phyloP scores from a whole-genome alignment of 2,797 vertebrate species.

The Bufotes viridis region DNA sequence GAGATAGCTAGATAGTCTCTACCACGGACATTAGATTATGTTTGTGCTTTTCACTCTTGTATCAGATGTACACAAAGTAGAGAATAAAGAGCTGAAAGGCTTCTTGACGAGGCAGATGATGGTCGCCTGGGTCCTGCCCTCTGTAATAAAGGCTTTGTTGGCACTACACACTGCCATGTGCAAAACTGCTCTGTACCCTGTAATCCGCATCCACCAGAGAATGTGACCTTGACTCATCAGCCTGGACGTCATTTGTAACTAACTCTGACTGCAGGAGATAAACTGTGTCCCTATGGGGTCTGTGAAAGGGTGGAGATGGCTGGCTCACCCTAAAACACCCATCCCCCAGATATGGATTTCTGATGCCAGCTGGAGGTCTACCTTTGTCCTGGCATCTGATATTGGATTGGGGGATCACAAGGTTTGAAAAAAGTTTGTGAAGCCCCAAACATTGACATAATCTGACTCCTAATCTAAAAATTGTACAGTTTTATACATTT shows the following conservation, averaged over 20 bases:
- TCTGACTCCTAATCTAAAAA: no score
- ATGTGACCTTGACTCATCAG: not conserved
- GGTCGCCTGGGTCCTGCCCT: not conserved
- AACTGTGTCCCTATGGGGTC: not conserved
- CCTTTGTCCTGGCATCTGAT: no score
- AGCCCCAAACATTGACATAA: no score
- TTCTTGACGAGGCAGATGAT: not conserved
- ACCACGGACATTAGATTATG: not conserved
- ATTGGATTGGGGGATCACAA: no score
- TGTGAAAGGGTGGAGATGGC: not conserved
- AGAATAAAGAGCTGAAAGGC: slow-evolving; percentile 8
- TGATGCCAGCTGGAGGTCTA: no score
- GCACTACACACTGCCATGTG: not conserved
- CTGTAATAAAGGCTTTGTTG: slow-evolving; percentile 9
- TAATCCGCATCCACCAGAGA: not conserved
- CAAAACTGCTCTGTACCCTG: not conserved
- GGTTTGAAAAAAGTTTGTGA: no score
- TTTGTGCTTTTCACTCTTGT: not conserved
- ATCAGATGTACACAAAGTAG: not conserved
- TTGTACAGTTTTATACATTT: no score
- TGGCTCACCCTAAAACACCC: no score
- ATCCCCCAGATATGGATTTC: no score
- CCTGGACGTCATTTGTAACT: not conserved
- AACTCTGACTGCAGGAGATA: not conserved
- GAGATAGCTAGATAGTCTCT: not conserved